Base-by-base conservation (phyloP, 2,113 vertebrate species). In the Cairina moschata region DNA sequence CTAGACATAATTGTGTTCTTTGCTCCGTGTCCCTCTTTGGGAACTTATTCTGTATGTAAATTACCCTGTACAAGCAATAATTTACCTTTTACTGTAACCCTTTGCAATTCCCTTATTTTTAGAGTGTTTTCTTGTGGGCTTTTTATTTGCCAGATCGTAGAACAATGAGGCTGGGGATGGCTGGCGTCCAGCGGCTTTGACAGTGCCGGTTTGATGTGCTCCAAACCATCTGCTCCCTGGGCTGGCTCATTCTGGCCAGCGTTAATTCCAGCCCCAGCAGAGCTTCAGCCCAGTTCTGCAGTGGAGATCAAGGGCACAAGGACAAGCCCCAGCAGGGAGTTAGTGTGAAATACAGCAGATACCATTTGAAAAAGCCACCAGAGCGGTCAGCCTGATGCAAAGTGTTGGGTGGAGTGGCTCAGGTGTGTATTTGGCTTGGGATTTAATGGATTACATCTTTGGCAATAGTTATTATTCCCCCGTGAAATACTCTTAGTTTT, bases 51-150 rank as follows among this genome's bases (percentile, higher is more conserved):
- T 74, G 15, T 67, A 89, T 91, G 79, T 73, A 93, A 91, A 92
- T 96, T 79, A 83, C 67, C 16, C 52, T 40, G 12, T 86, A 63
- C 71, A 79, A 72, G 91, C 95, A 93, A 93, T 96, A 69, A 85
- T 90, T 96, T 90, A 80, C 82, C 46, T 95, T 76, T 83, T 93
- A 83, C 67, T 83, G 22, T 67, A 63, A 34, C 92, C 15, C 34
- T 80, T 34, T 81, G 76, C 55, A 81, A 38, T 77, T 73, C 13
- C 60, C 59, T 63, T 76, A 55, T 36, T 90, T 80, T 58, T 34
- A 60, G 58, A 65, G 67, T 65, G 58, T 72, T 91, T 95, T 86
- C 69, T 55, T 59, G 65, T 66, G 54, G 32, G 29, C 15, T 65
- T 20, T 17, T 28, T 38, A 48, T 11, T 22, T 17, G 5, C 34